These are phyloP conservation scores for Aix galericulata DNA, from an alignment of 2,113 vertebrate genomes.

Conservation along the genomic window DNA sequence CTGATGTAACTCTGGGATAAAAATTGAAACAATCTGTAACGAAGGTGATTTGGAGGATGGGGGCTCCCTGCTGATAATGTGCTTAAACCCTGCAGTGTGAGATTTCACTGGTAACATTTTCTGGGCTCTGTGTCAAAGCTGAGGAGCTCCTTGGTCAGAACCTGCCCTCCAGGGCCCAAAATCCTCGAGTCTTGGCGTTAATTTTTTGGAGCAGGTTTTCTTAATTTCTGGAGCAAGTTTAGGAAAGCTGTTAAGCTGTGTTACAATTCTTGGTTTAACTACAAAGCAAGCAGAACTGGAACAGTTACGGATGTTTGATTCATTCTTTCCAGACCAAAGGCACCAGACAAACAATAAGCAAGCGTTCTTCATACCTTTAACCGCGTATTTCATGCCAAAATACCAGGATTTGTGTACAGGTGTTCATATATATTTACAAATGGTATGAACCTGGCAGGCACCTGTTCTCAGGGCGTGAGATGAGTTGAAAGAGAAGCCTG, in stretches of 20 bases:
- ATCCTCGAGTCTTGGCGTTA: rapidly evolving
- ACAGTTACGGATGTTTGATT: no score
- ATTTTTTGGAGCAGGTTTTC: not conserved
- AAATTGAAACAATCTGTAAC: not conserved
- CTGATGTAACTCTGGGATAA: not conserved
- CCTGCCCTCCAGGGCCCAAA: not conserved
- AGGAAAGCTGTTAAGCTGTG: not conserved
- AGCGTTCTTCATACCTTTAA: rapidly evolving
- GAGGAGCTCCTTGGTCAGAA: not conserved
- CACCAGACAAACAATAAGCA: rapidly evolving
- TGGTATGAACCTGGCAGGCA: rapidly evolving
- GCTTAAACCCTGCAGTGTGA: not conserved
- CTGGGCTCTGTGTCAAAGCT: not conserved
- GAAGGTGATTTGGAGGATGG: not conserved
- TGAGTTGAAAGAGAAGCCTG: not conserved
- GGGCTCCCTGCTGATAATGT: rapidly evolving
- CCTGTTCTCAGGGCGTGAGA: rapidly evolving
- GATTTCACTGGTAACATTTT: no score
- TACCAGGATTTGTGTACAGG: rapidly evolving
- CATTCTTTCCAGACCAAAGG: not conserved
- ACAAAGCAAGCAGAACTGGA: not conserved
- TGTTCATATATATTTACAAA: not conserved
- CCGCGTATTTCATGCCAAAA: not conserved
- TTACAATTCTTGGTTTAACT: not conserved
- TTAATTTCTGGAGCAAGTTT: rapidly evolving